Evolutionary conservation across 2,888 invertebrate genomes (phyloP).

Genomic region (Xanthorhoe spadicearia): DNA sequence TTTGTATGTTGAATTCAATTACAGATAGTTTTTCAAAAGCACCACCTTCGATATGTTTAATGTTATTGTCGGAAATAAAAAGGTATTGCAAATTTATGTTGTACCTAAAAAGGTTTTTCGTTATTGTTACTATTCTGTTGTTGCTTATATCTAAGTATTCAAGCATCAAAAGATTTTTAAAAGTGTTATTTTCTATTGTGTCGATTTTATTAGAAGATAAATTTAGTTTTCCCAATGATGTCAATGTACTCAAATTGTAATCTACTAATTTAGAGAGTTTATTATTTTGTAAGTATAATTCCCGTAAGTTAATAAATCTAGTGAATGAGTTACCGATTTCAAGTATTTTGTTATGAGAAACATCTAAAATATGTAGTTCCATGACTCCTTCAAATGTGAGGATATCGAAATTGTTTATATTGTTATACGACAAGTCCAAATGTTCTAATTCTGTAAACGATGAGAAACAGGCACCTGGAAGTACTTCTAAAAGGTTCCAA

Average conservation of each 20-base stretch:
- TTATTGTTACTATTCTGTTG: constrained; percentile 29
- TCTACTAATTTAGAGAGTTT: constrained; percentile 15
- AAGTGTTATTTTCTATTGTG: constrained; percentile 22
- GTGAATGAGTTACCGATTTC: constrained; percentile 30
- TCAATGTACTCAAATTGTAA: constrained; percentile 22
- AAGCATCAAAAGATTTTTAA: constrained; percentile 19
- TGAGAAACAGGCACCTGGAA: constrained; percentile 27
- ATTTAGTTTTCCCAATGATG: constrained; percentile 15
- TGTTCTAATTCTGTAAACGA: constrained; percentile 22
- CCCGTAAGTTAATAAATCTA: constrained; percentile 23
- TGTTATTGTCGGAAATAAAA: constrained; percentile 28
- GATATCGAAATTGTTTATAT: constrained; percentile 27
- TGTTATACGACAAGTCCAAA: constrained; percentile 33
- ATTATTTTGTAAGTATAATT: constrained; percentile 33
- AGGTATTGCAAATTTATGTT: constrained; percentile 30
- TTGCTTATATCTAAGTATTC: constrained; percentile 36
- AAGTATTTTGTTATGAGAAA: constrained; percentile 27
- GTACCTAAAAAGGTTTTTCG: constrained; percentile 21
- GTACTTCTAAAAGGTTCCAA: constrained; percentile 13
- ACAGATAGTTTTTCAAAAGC: constrained; percentile 32
- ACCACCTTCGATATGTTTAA: constrained; percentile 31
- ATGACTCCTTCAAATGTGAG: constrained; percentile 34
- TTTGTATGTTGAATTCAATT: constrained; percentile 27
- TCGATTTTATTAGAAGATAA: constrained; percentile 29
- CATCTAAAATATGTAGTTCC: constrained; percentile 22